Base-by-base conservation (phyloP, 2,113 vertebrate species). In the Chiloscyllium plagiosum region DNA sequence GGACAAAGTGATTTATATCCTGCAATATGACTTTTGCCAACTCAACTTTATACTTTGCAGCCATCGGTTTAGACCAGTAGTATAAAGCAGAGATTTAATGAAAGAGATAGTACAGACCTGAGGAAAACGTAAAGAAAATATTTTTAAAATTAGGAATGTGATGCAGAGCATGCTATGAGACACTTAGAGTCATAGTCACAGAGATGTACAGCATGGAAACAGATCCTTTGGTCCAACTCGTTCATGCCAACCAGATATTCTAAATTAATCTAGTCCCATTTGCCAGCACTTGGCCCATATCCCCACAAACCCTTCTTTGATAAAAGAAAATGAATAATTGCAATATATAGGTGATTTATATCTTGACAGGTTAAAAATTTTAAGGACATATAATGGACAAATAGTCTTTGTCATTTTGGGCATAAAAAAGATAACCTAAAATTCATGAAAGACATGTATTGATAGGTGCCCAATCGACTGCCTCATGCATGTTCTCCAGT, bases 21-120 rank as follows among this genome's bases (percentile, higher is more conserved):
- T n/a, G 33, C 56, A 68, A n/a, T 93, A 66, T 66, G n/a, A 93
- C 61, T 93, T 93, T 68, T 20, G n/a, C 61, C 89, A 92, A 65
- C 89, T 66, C n/a, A 22, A 68, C 33, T 68, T 68, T n/a, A 65
- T 37, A 93, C n/a, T 93, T 42, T n/a, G 66, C 29, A 66, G 61
- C 65, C 8, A 68, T 20, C 42, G 61, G 20, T 93, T 65, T 37
- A 68, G 61, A 83, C 2, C n/a, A 6, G 7, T 66, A 66, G 65
- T 68, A 37, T 65, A 68, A 93, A 61, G 22, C 10, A 47, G 89
- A 65, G 87, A 37, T n/a, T 66, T 37, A 20, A n/a, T 65, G 3
- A 92, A 33, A 65, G 56, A 65, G n/a, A 33, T 24, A 20, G 33
- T 66, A 17, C 1, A 66, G 61, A 68, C 2, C 89, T 65, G n/a